Conservation (phyloP, 2,113 vertebrate genomes). For the Chloebia gouldiae region DNA sequence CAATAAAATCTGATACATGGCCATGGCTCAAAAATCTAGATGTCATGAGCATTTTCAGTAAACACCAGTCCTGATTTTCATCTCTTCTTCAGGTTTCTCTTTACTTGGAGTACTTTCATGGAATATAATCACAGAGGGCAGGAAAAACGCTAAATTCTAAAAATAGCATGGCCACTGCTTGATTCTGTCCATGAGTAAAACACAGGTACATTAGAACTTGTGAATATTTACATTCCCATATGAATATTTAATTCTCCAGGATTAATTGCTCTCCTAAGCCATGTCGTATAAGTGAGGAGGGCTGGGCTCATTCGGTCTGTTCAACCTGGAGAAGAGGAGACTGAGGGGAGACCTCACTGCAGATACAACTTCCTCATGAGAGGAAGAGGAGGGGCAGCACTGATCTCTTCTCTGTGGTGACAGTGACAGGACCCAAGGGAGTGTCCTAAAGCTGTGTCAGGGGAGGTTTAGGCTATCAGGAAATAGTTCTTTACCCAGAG, state of each 20-base stretch:
- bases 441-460: neutral
- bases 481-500: no score
- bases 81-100: neutral
- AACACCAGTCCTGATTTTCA: neutral
- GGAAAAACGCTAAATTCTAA: neutral
- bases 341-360: neutral
- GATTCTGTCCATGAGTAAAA: neutral
- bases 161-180: neutral
- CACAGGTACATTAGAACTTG: neutral
- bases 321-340: neutral
- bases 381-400: neutral
- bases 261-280: neutral
- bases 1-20: neutral
- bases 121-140: neutral
- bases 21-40: neutral
- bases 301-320: rapidly evolving
- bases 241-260: neutral
- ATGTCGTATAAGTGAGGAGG: neutral
- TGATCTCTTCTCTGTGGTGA: neutral
- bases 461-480: rapidly evolving
- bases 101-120: neutral
- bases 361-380: rapidly evolving
- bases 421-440: rapidly evolving
- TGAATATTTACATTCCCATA: neutral
- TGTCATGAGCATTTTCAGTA: neutral